Percentiles rank a stretch among this genome's conserved stretches.
Conservation (phyloP, 2,888 invertebrate genomes). For the Trimorus sp. region DNA sequence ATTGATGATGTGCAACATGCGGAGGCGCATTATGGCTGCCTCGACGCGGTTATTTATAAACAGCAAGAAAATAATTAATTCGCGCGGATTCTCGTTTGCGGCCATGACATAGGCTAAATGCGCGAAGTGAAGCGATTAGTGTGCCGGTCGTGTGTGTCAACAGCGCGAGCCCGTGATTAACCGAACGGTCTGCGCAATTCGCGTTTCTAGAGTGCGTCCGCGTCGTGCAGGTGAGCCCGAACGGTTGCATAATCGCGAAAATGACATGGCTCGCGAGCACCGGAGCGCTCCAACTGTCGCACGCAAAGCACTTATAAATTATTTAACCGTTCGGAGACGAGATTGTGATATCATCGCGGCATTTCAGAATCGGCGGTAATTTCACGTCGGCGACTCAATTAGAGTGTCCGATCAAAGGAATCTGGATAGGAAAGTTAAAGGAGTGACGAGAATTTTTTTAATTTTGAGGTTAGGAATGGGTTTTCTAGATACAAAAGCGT, state of each 20-base stretch:
- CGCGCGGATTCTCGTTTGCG: slow-evolving; percentile 26
- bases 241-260: slow-evolving; percentile 62
- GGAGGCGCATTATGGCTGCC: background rate
- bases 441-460: no score
- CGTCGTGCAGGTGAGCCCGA: slow-evolving; percentile 60
- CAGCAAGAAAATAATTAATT: slow-evolving; percentile 34
- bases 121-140: slow-evolving; percentile 50
- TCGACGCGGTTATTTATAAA: slow-evolving; percentile 34
- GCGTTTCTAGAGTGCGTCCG: slow-evolving; percentile 44
- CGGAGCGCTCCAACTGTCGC: slow-evolving; percentile 46
- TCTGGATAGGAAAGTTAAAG: background rate
- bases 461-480: no score
- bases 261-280: slow-evolving; percentile 51
- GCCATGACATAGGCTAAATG: slow-evolving; percentile 57
- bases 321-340: slow-evolving; percentile 33
- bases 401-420: background rate
- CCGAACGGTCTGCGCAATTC: slow-evolving; percentile 53
- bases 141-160: slow-evolving; percentile 40
- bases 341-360: slow-evolving; percentile 23
- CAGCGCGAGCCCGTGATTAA: slow-evolving; percentile 37
- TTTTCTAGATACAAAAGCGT: no score
- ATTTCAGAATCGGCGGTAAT: background rate
- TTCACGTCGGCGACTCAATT: background rate
- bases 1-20: no score
- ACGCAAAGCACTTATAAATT: slow-evolving; percentile 31